A percentile compares a stretch with the other conserved stretches of the same genome.
Evolutionary conservation across 2,888 invertebrate genomes (phyloP).

Genomic region (Opisthograptis luteolata): DNA sequence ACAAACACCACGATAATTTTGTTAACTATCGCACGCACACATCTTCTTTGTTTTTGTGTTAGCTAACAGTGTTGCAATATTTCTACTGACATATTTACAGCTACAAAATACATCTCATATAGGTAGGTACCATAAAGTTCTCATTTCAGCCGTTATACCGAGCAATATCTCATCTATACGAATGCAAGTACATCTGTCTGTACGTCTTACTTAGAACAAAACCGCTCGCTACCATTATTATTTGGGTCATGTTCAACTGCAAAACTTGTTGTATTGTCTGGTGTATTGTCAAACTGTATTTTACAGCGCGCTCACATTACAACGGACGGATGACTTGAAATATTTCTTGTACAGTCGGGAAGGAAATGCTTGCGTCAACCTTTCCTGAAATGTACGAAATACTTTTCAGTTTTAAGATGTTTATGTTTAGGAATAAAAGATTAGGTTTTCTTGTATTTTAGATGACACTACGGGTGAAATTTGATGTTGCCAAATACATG

Average conservation of each 20-base stretch:
- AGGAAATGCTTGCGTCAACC: too few relatives aligned
- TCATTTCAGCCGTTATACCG: not conserved
- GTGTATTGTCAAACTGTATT: conserved; percentile 13
- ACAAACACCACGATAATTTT: too few relatives aligned
- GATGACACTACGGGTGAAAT: too few relatives aligned
- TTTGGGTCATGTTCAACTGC: conserved; percentile 38
- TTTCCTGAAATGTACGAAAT: too few relatives aligned
- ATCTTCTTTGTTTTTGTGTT: too few relatives aligned
- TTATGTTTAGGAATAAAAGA: too few relatives aligned
- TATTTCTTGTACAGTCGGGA: not conserved
- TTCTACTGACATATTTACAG: not conserved
- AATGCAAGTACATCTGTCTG: not conserved
- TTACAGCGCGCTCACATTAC: conserved; percentile 11
- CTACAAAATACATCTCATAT: too few relatives aligned
- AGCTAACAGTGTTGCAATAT: not conserved
- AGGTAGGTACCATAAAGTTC: not conserved
- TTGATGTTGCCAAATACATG: too few relatives aligned
- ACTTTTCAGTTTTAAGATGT: too few relatives aligned
- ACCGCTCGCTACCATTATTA: conserved; percentile 18
- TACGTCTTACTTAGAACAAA: conserved; percentile 18
- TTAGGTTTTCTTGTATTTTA: too few relatives aligned
- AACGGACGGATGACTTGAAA: conserved; percentile 2
- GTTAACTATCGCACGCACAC: too few relatives aligned
- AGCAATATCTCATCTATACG: conserved; percentile 2
- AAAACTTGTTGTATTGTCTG: conserved; percentile 28